Evolutionary conservation across 2,113 vertebrate species (phyloP), one percentile per base, ranked within the genome.

Genomic region (Stomatorhinus ivindoensis): DNA sequence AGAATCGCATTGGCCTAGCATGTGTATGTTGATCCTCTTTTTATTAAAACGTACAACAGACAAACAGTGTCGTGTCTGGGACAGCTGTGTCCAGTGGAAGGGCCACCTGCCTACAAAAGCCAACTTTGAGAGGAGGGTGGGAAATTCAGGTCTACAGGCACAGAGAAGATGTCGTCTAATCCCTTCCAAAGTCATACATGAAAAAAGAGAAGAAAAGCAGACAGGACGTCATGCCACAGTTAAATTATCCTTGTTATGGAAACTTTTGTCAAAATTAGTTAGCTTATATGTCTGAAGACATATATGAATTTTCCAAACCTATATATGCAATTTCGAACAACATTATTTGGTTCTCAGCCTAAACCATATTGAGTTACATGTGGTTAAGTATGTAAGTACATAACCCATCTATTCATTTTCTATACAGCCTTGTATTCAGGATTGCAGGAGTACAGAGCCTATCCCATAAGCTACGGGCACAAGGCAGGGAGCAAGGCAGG

Each of bases 31-130:
- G 84, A 93, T 93, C 90, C 90, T 55, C n/a, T 91, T 93, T 93
- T 92, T 89, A 95, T 95, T 92, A 91, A 90, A 87, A 7, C 42
- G 13, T 89, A 82, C 88, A 90, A 89, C 88, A 51, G 90, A 83
- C 73, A 73, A 1, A 87, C 88, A 86, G 88, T 13, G 4, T 58
- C 39, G 48, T 82, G 24, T 89, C 9, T 88, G 91, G 6, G 48
- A 61, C 91, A 93, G 93, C 92, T 93, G 91, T 24, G 39, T 1
- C 90, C 92, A 86, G 88, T 89, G n/a, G 89, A 73, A 31, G 31
- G 9, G 11, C 42, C 24, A 50, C 86, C 87, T 88, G 4, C 51
- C 44, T 19, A 50, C 61, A 89, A 80, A 44, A 50, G 11, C 58
- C 9, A 1, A 39, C 11, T 13, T 91, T 47, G 91, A 91, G 89